Evolutionary conservation across 2,888 invertebrate species (phyloP), one percentile per base, ranked within the genome.

Genomic region (Amiota mariae): DNA sequence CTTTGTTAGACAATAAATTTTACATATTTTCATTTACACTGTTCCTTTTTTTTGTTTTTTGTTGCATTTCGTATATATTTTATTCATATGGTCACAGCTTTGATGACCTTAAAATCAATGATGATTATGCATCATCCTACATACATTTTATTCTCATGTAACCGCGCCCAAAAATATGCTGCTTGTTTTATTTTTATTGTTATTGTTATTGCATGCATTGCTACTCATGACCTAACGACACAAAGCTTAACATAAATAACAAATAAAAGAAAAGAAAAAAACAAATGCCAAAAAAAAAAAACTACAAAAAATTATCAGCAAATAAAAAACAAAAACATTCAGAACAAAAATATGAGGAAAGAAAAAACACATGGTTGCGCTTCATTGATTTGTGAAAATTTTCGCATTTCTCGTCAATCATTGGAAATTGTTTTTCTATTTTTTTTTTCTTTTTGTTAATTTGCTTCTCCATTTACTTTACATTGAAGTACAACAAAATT

Each of bases 321-420:
- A 63, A n/a, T n/a, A 20, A 24, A 36, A 63, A 36, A 24, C 3
- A 36, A 36, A 36, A 2, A 36, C 36, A 36, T 36, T 6, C 36
- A 36, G n/a, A 36, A 48, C 46, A 10, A n/a, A 11, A 20, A 11
- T 66, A 20, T 56, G 70, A n/a, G 49, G 24, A 51, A 71, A 61
- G 3, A 24, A 59, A 80, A 68, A 79, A 77, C 75, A 46, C 18
- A 51, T 54, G 76, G 75, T 76, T 80, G 61, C 74, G 78, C 77
- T 77, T 77, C 74, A 79, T 57, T 78, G 80, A 79, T 74, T 80
- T 75, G 79, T 79, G 79, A 78, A 75, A 79, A 80, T 81, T 78
- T 78, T 82, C 80, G 77, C 77, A 79, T 77, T 80, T 79, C 79
- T 79, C 75, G 80, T 71, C 74, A 66, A 74, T 9, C 72, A 36